Evolutionary conservation across 64 coral and sea anemone species (phyloP).

Genomic region (Pocillopora verrucosa): DNA sequence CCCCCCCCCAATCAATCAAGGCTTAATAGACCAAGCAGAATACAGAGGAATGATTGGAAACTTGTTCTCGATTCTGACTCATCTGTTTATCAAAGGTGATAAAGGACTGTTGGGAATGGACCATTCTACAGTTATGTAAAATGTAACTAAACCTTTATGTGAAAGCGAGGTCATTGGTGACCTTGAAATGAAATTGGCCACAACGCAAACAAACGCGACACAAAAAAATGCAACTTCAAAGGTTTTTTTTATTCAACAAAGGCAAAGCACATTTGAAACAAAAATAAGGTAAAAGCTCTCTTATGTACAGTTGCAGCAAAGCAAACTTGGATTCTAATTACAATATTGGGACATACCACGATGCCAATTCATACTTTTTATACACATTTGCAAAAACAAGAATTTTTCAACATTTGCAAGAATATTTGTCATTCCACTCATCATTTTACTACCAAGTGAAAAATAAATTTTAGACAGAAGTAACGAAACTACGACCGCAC

Average conservation of each 20-base stretch:
- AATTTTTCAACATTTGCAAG: not conserved
- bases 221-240: not conserved
- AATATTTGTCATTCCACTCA: not conserved
- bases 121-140: too few relatives aligned
- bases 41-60: too few relatives aligned
- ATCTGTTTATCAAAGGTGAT: too few relatives aligned
- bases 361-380: conserved; percentile 16
- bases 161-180: too few relatives aligned
- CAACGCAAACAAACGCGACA: not conserved
- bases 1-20: too few relatives aligned
- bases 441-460: too few relatives aligned
- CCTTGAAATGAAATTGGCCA: not conserved
- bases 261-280: conserved; percentile 5
- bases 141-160: too few relatives aligned
- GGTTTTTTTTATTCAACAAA: conserved; percentile 26
- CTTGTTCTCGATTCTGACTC: too few relatives aligned
- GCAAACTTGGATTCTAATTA: not conserved
- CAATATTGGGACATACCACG: not conserved
- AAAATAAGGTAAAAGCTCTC: conserved; percentile 32
- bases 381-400: not conserved
- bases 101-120: too few relatives aligned
- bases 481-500: too few relatives aligned
- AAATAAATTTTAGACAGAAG: too few relatives aligned
- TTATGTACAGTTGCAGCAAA: conserved; percentile 27
- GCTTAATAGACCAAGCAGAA: too few relatives aligned